Evolutionary conservation across 2,797 vertebrate genomes (phyloP).

Genomic region (Alosa sapidissima): DNA sequence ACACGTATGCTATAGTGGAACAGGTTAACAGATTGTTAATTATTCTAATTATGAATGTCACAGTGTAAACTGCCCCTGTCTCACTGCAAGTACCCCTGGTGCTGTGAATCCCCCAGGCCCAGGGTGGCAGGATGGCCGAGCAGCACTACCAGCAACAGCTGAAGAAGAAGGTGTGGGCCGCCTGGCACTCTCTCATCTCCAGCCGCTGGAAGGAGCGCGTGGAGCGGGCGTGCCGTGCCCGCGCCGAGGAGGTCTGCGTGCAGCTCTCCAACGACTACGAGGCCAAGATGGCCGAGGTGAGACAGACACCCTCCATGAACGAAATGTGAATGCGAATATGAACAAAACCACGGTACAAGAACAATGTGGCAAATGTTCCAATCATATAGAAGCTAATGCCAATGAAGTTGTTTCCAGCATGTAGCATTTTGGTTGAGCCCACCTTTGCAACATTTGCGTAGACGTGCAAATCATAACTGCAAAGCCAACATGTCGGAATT

Average conservation of each 20-base stretch:
- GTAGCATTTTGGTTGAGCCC: background rate
- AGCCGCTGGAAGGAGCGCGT: conserved; percentile 85
- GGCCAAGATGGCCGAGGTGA: conserved; percentile 83
- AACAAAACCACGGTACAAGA: background rate
- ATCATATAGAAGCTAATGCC: background rate
- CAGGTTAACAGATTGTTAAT: background rate
- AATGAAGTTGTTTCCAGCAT: background rate
- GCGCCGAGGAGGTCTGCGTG: conserved; percentile 87
- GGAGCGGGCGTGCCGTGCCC: conserved; percentile 83
- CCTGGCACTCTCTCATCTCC: conserved; percentile 80
- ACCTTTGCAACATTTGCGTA: background rate
- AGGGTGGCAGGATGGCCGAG: conserved; percentile 70
- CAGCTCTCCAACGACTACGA: conserved; percentile 86
- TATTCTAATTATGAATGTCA: conserved; percentile 40
- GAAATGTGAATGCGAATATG: background rate
- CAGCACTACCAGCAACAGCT: conserved; percentile 80
- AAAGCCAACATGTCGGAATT: background rate
- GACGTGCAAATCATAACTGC: background rate
- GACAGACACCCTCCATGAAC: background rate
- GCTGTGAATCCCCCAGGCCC: conserved; percentile 66
- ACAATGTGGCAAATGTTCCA: background rate
- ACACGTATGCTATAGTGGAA: background rate
- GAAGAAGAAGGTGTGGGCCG: conserved; percentile 85
- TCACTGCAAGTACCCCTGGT: conserved; percentile 38
- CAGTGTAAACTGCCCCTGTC: background rate